Evolutionary conservation across 2,888 invertebrate genomes (phyloP).

Genomic region (Campopleginae sp.): DNA sequence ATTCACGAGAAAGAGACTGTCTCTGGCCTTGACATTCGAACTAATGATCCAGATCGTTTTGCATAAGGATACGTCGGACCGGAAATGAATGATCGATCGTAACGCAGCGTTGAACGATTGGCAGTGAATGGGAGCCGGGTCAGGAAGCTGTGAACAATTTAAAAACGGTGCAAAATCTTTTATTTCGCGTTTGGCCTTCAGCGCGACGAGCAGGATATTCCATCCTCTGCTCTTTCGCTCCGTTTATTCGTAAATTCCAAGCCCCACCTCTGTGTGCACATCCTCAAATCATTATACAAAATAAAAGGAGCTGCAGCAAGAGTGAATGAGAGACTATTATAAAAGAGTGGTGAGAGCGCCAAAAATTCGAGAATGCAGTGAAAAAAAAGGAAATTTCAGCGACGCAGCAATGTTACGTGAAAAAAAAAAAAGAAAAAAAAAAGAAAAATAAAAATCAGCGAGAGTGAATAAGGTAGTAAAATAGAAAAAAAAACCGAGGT

Average conservation of each 20-base stretch:
- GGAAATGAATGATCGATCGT: slow-evolving; percentile 67
- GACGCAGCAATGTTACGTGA: slow-evolving; percentile 26
- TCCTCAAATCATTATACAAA: slow-evolving; percentile 33
- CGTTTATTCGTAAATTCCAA: slow-evolving; percentile 52
- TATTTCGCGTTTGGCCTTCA: slow-evolving; percentile 14
- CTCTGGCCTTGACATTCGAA: slow-evolving; percentile 76
- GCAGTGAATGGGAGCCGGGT: slow-evolving; percentile 25
- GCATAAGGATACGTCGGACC: slow-evolving; percentile 66
- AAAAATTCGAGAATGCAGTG: slow-evolving; percentile 23
- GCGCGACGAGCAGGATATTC: background rate
- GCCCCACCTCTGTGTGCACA: slow-evolving; percentile 41
- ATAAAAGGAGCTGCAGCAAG: background rate
- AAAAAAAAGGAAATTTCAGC: slow-evolving; percentile 13
- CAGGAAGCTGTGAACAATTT: slow-evolving; percentile 57
- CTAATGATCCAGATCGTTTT: slow-evolving; percentile 75
- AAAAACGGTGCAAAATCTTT: slow-evolving; percentile 56
- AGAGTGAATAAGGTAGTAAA: slow-evolving; percentile 54
- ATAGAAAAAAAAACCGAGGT: slow-evolving; percentile 2
- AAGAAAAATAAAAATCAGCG: slow-evolving; percentile 14
- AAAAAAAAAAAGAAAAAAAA: background rate
- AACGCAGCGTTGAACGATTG: slow-evolving; percentile 57
- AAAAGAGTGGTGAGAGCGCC: slow-evolving; percentile 45
- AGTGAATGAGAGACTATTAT: slow-evolving; percentile 36
- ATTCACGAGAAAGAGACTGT: slow-evolving; percentile 20
- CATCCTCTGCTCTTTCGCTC: slow-evolving; percentile 14